Base-by-base conservation (phyloP, 2,888 invertebrate species). In the Drosophila meridionalis region DNA sequence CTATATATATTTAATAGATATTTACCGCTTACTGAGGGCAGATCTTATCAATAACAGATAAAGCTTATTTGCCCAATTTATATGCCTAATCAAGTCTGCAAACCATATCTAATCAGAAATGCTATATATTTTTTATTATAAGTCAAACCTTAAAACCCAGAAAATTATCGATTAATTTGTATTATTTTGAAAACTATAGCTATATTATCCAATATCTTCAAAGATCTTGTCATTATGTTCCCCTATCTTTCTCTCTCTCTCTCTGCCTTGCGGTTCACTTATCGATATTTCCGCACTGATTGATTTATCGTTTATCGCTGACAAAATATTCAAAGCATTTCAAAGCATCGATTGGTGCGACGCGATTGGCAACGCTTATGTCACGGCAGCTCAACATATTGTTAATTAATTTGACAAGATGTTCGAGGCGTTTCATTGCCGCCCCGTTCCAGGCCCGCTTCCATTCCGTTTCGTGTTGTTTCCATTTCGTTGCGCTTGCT, bases 381-480 rank as follows among this genome's bases (percentile, higher is more conserved):
- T 77, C 69, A 82, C 65, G 71, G 52, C 26, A 4, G 12, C 65
- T 69, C 59, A 78, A 72, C 77, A 72, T 72, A 68, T 87, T 76
- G 74, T 79, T 87, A 86, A 89, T 89, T 78, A 89, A 83, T 86
- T 86, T 90, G 79, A 90, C 89, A 83, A 87, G 87, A 88, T 88
- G 87, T 80, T 83, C 42, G 60, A 67, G 78, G 59, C 67, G 59
- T 55, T 50, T 42, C 43, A n/a, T 28, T 28, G 14, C 69, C 38
- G 8, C 4, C 8, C 28, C 56, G n/a, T 32, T 26, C 52, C 26
- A 3, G 8, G 12, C n/a, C 43, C 52, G 34, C 26, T 5, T n/a
- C 26, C 52, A 38, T 62, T 43, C 36, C 64, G 48, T 40, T 28
- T n/a, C 64, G 30, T 20, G 12, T 58, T 43, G 53, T 38, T 63